Evolutionary conservation across 2,888 invertebrate genomes (phyloP).

Genomic region (Nemapogon koenigi): DNA sequence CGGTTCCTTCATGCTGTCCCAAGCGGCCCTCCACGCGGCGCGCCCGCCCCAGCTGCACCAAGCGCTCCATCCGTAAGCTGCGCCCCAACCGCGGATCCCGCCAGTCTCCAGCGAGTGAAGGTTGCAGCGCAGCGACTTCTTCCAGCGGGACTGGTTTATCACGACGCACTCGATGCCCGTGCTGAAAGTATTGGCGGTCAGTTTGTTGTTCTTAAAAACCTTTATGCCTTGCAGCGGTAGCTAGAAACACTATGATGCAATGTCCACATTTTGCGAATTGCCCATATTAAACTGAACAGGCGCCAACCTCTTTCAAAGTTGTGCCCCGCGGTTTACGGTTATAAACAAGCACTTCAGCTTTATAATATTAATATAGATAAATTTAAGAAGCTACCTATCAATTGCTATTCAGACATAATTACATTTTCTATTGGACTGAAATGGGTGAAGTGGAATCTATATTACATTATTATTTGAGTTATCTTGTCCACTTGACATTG

Average conservation of each 20-base stretch:
- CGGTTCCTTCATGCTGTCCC: constrained; percentile 83
- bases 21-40: constrained; percentile 81
- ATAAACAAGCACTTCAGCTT: too few relatives aligned
- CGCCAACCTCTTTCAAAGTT: too few relatives aligned
- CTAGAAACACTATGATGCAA: background rate
- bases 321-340: too few relatives aligned
- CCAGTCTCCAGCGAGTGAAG: constrained; percentile 88
- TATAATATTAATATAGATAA: too few relatives aligned
- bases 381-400: too few relatives aligned
- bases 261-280: too few relatives aligned
- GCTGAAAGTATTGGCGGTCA: constrained; percentile 43
- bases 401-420: too few relatives aligned
- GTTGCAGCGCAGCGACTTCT: constrained; percentile 88
- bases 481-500: too few relatives aligned
- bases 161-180: constrained; percentile 78
- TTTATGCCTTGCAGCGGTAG: background rate
- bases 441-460: too few relatives aligned
- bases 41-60: constrained; percentile 64
- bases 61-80: constrained; percentile 82
- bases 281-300: too few relatives aligned
- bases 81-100: constrained; percentile 75
- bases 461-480: too few relatives aligned
- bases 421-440: too few relatives aligned
- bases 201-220: background rate
- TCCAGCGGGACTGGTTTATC: constrained; percentile 81